These are phyloP conservation scores for Phlogophora meticulosa DNA, from an alignment of 2,888 invertebrate genomes.

Conservation along the genomic window DNA sequence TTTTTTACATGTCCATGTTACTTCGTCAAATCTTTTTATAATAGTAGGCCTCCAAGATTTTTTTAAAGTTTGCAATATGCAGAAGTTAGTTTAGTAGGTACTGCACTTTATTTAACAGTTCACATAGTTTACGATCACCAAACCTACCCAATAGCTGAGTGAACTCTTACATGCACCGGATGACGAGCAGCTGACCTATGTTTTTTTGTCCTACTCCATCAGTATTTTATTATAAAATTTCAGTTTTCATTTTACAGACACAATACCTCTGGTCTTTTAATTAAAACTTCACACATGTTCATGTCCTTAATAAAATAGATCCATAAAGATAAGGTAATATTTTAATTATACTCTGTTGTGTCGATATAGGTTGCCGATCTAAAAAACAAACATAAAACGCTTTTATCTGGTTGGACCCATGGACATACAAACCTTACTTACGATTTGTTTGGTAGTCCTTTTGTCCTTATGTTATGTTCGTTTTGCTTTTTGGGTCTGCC, in stretches of 20 bases:
- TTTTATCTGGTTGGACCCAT: conserved; percentile 36
- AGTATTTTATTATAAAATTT: conserved; percentile 36
- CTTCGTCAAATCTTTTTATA: too few relatives aligned
- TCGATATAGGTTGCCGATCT: conserved; percentile 37
- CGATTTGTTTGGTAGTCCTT: conserved; percentile 67
- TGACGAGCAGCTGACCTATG: conserved; percentile 50
- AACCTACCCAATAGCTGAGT: conserved; percentile 29
- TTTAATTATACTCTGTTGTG: conserved; percentile 42
- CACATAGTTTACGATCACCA: not conserved
- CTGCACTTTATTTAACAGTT: not conserved
- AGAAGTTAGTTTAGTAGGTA: not conserved
- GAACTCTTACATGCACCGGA: conserved; percentile 26
- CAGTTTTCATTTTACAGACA: conserved; percentile 41
- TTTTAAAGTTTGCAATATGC: too few relatives aligned
- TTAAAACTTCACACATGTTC: conserved; percentile 56
- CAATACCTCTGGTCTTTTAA: conserved; percentile 45
- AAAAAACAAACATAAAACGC: conserved; percentile 34
- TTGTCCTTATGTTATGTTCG: conserved; percentile 73
- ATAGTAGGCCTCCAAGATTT: too few relatives aligned
- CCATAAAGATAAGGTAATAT: conserved; percentile 56
- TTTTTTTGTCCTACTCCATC: conserved; percentile 37
- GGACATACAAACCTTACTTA: conserved; percentile 56
- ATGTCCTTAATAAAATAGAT: conserved; percentile 50
- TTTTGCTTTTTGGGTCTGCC: conserved; percentile 76
- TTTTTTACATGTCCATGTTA: not conserved